Evolutionary conservation across 2,797 vertebrate genomes (phyloP), one percentile per base, ranked within the genome.

Genomic region (Phataginus tetradactyla): DNA sequence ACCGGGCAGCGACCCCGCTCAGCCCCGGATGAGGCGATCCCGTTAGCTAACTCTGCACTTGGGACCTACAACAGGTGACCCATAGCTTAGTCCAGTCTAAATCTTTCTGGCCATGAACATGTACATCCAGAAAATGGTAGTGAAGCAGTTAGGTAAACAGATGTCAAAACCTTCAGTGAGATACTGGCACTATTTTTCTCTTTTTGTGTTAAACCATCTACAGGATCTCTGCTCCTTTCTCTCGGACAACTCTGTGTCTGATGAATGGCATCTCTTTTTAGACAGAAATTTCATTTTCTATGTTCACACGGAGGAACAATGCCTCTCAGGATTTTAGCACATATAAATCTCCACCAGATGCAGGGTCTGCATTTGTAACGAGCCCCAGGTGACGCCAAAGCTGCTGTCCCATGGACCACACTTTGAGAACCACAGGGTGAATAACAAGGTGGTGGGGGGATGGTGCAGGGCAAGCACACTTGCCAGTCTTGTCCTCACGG

Each of bases 401-500:
- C 34, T 49, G 53, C 63, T n/a, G 27, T 32, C 8, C 42, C 13
- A 11, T 6, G 23, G 57, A 11, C 81, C 21, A 20, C 17, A 1
- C 29, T n/a, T 15, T 0, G 57, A 66, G 51, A 45, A 45, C 45
- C 45, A 45, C 45, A 45, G 45, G 45, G 45, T 7, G 39, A 39
- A 39, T 12, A 53, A 72, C 10, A 55, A 29, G 84, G 51, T 18
- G 45, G 53, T 13, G 7, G 55, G 1, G 20, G 63, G 74, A 14
- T 4, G n/a, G 29, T 1, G 4, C 12, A 55, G 0, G 32, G 37
- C 27, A 7, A 32, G 57, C 42, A 25, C 10, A 3, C 78, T 51
- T 0, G 0, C 14, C 18, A 4, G 6, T 53, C 5, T 10, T 2
- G 3, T 25, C 37, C 61, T 66, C 20, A 2, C 7, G 32, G 57